Evolutionary conservation across 2,113 vertebrate genomes (phyloP), one percentile per base, ranked within the genome.

Genomic region (Proterorhinus semilunaris): DNA sequence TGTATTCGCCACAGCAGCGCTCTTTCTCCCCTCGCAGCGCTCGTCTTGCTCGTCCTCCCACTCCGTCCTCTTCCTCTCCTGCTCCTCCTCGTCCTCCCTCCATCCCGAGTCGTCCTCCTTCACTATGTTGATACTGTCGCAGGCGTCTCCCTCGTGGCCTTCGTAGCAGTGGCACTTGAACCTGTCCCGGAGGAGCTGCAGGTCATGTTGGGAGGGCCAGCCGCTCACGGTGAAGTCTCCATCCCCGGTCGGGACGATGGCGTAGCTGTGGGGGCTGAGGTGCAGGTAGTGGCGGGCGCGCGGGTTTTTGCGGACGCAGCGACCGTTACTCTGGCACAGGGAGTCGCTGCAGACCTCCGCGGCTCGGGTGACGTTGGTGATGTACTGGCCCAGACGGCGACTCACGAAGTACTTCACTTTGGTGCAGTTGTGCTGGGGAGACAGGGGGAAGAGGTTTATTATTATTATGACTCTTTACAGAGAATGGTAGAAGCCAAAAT

Each of bases 121-220:
- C 47, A 89, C 79, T 42, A 78, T 57, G 69, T 91, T 89, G 42
- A 86, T 71, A 73, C 84, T 88, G 81, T 92, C 84, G 15, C 93
- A 94, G 46, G 6, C 66, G 17, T 90, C 69, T 46, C 93, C 93
- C 62, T 83, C 53, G 13, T 93, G 93, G 6, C 90, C 91, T 78
- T 92, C 87, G 44, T 94, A 97, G 76, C 93, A 95, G 67, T 93
- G 93, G 69, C 93, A 96, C 52, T 71, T 80, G 66, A 95, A 94
- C 72, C 80, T 87, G 62, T 92, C 66, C 0, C 27, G 62, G 74
- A 91, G 89, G 70, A 79, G 71, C 69, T 86, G 79, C 17, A 91
- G 84, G 54, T 94, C 93, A 7, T 65, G 63, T 5, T 62, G 76
- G 3, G 91, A 91, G 48, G 81, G 84, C 86, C 85, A 69, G 45